Evolutionary conservation across 2,888 invertebrate genomes (phyloP), one percentile per base, ranked within the genome.

Genomic region (Leptogaster cylindrica): DNA sequence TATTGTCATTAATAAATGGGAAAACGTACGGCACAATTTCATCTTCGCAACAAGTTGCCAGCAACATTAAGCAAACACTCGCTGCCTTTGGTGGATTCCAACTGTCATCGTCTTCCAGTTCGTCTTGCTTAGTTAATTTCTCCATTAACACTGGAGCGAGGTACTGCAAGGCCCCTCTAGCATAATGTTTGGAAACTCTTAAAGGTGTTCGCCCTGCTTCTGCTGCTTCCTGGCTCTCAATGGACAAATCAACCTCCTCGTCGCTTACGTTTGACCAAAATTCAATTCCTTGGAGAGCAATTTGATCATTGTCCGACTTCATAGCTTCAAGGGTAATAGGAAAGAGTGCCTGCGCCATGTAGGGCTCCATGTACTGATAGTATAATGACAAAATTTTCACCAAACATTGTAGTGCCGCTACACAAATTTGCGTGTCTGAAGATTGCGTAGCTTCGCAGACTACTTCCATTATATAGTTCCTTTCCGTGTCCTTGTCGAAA

Each of bases 181-280:
- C 98, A 82, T 99, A 99, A 81, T 95, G 95, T 74, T 93, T 87
- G 2, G 97, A 97, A 0, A 94, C 93, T 77, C 95, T 86, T 18
- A 89, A 87, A 16, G 98, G 98, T n/a, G 96, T 92, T 70, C 93
- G 87, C n/a, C 98, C 89, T 75, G 90, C 89, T 80, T 98, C 98
- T 36, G 87, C 86, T 8, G 98, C 97, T 83, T 98, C 98, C 46
- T 91, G 91, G 76, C 93, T 93, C 81, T 97, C 97, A 78, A 97
- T 92, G 1, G 92, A 88, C 72, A 98, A 84, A 82, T 97, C 97
- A 31, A 97, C 95, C 83, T 99, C 99, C 83, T 98, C 99, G 82
- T 99, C 99, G 77, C 98, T 97, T 0, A 99, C 97, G 76, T 97
- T 98, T 3, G 97, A 98, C 99, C 99, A 99, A 83, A 99, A 99